Evolutionary conservation across 2,797 vertebrate genomes (phyloP).

Genomic region (Sebastes wilsoni): DNA sequence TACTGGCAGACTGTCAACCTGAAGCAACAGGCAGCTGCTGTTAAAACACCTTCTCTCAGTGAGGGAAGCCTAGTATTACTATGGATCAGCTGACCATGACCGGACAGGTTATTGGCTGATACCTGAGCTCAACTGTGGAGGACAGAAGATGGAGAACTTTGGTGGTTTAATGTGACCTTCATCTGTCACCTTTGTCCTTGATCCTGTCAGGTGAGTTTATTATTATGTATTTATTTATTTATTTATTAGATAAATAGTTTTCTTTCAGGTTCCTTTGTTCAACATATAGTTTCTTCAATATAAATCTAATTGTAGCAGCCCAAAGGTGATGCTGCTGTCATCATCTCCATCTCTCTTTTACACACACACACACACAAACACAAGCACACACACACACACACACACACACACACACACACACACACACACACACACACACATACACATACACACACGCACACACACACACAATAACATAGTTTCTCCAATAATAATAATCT

Average conservation of each 20-base stretch:
- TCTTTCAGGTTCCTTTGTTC: background rate
- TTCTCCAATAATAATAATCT: background rate
- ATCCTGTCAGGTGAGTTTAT: background rate
- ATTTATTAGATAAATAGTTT: background rate
- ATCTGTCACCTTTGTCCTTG: background rate
- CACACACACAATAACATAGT: background rate
- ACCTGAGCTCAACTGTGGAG: background rate
- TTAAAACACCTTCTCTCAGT: background rate
- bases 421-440: slow-evolving; percentile 7
- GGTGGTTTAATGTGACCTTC: slow-evolving; percentile 13
- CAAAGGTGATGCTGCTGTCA: background rate
- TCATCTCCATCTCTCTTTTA: background rate
- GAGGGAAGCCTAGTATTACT: background rate
- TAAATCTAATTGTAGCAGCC: slow-evolving; percentile 1
- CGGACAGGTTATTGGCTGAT: background rate
- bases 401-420: slow-evolving; percentile 13
- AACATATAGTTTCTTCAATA: background rate
- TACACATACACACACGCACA: too few species aligned
- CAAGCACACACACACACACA: slow-evolving; percentile 5
- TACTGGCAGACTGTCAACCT: background rate
- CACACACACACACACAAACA: background rate
- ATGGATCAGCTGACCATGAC: background rate
- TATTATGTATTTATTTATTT: background rate
- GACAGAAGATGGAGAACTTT: background rate
- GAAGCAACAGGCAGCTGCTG: slow-evolving; percentile 49